Base-by-base conservation (phyloP, 2,888 invertebrate species). In the Acrocera orbiculus region DNA sequence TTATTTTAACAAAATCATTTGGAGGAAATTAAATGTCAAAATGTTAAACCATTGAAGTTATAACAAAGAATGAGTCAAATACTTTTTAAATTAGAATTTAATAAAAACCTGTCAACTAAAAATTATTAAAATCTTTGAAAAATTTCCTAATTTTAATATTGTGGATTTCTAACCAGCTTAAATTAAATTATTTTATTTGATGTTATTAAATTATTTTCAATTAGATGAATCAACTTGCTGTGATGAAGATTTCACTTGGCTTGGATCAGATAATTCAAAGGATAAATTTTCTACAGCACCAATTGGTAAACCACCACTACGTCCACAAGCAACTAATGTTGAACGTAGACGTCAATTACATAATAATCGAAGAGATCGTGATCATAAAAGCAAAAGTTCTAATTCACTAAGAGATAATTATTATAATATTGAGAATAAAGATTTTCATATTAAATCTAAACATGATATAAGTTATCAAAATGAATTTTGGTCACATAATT, bases 171-270 rank as follows among this genome's bases (percentile, higher is more conserved):
- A n/a, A n/a, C n/a, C n/a, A n/a, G n/a, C n/a, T n/a, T n/a, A n/a
- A n/a, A n/a, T n/a, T n/a, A n/a, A n/a, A n/a, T n/a, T n/a, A n/a
- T n/a, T n/a, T n/a, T n/a, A n/a, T n/a, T n/a, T n/a, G n/a, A n/a
- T n/a, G n/a, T n/a, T n/a, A n/a, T n/a, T n/a, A n/a, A n/a, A n/a
- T n/a, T n/a, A n/a, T n/a, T n/a, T n/a, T n/a, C n/a, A n/a, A n/a
- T 26, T 46, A 58, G 71, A 71, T 52, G 66, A 69, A 49, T 69
- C 73, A 28, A 70, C 71, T 9, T 62, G 70, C 39, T 70, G 74
- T 50, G 70, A 73, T 53, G 68, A 69, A 52, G 72, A 73, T 54
- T 75, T 76, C 54, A 72, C 69, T 58, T 76, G 76, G 76, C 65
- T 75, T 55, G 40, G 45, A 29, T 38, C 36, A 10, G 40, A 38